Percentiles rank a stretch among this genome's conserved stretches.
Evolutionary conservation across 2,797 vertebrate species (phyloP).

Genomic region (Bradypodion pumilum): DNA sequence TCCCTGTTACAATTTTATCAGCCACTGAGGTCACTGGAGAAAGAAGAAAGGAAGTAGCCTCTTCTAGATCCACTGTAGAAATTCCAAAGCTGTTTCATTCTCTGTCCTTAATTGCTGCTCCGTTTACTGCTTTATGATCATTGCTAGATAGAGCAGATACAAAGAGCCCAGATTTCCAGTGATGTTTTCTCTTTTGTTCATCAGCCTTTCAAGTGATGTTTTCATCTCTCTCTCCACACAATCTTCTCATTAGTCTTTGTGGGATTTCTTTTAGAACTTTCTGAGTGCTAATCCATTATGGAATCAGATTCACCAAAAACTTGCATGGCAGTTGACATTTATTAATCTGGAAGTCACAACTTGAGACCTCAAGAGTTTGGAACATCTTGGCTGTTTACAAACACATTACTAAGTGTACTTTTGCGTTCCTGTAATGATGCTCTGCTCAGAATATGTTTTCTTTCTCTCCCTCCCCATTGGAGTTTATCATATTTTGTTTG

Average conservation of each 20-base stretch:
- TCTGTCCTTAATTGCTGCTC: background rate
- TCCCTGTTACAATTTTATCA: background rate
- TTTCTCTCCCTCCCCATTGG: constrained; percentile 54
- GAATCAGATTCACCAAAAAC: constrained; percentile 66
- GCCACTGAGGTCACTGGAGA: background rate
- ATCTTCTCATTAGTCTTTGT: constrained; percentile 61
- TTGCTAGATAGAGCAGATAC: background rate
- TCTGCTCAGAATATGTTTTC: constrained; percentile 58
- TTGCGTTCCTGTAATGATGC: constrained; percentile 72
- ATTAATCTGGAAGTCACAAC: constrained; percentile 75
- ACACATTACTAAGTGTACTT: constrained; percentile 71
- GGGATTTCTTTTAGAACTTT: constrained; percentile 64
- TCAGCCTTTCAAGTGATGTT: background rate
- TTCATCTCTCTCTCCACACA: constrained; percentile 4
- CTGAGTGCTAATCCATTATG: constrained; percentile 62
- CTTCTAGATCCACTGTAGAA: background rate
- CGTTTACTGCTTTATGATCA: background rate
- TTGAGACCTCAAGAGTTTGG: constrained; percentile 62
- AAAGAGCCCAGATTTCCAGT: background rate
- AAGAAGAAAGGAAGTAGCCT: background rate
- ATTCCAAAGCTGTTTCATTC: background rate
- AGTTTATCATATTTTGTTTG: constrained; percentile 71
- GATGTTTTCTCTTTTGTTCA: background rate
- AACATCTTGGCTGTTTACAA: constrained; percentile 64
- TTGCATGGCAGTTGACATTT: constrained; percentile 70